phyloP scores from a whole-genome alignment of 2,888 invertebrate genomes.

The Alviniconcha strummeri region DNA sequence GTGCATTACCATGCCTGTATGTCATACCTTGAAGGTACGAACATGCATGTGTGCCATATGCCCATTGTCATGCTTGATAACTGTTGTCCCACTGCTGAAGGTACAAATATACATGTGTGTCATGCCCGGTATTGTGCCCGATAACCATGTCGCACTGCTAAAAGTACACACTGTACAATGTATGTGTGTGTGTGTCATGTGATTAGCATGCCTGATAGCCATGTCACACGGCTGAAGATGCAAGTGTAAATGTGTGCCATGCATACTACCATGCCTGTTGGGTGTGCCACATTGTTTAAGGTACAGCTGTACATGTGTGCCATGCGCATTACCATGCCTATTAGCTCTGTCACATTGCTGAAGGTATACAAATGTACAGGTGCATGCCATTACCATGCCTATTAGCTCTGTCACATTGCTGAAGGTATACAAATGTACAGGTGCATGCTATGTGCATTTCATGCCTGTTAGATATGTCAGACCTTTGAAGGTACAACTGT shows the following conservation, averaged over 20 bases:
- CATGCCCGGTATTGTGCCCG: constrained; percentile 68
- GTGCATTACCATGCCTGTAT: too few species aligned
- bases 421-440: not conserved
- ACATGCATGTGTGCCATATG: not conserved
- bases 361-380: not conserved
- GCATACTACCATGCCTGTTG: constrained; percentile 66
- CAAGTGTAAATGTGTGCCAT: constrained; percentile 55
- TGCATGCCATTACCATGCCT: constrained; percentile 62
- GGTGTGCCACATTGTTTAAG: constrained; percentile 61
- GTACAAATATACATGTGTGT: constrained; percentile 47
- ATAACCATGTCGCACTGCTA: constrained; percentile 59
- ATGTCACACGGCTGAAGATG: too few species aligned
- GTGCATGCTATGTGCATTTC: constrained; percentile 66
- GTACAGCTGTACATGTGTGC: constrained; percentile 41
- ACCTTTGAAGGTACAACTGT: constrained; percentile 58
- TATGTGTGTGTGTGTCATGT: not conserved
- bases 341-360: not conserved
- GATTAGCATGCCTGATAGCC: too few species aligned
- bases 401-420: not conserved
- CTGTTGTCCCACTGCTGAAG: not conserved
- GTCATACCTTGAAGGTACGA: constrained; percentile 46
- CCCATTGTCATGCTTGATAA: too few species aligned
- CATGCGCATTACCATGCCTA: too few species aligned
- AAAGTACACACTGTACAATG: constrained; percentile 47
- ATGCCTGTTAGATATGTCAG: constrained; percentile 63